Evolutionary conservation across 2,113 vertebrate species (phyloP).

Genomic region (Melozone crissalis): DNA sequence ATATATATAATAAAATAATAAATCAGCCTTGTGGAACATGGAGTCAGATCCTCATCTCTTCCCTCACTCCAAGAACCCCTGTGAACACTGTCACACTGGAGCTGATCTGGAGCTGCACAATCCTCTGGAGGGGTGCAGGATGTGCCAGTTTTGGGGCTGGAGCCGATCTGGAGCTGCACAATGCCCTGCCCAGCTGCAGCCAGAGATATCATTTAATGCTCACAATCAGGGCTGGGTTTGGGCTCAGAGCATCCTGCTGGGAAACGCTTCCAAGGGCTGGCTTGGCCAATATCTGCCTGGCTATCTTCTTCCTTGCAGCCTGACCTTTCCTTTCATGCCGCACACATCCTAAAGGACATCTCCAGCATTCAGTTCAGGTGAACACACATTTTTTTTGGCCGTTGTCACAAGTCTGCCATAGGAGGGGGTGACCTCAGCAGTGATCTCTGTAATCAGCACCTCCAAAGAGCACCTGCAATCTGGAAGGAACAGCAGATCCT

Average conservation of each 20-base stretch:
- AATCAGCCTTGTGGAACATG: no score
- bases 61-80: no score
- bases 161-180: background rate
- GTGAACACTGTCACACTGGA: background rate
- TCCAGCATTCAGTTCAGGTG: background rate
- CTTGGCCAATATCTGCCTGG: background rate
- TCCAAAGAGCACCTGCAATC: background rate
- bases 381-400: background rate
- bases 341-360: background rate
- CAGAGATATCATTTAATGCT: background rate
- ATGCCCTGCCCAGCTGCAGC: slow-evolving; percentile 26
- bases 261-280: background rate
- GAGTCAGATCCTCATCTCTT: no score
- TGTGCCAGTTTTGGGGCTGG: background rate
- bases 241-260: background rate
- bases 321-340: background rate
- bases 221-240: background rate
- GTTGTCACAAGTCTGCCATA: background rate
- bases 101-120: background rate
- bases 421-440: background rate
- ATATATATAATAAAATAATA: no score
- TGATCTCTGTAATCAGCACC: background rate
- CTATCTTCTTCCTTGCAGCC: background rate
- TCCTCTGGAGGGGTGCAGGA: background rate
- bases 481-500: background rate